Percentiles rank a stretch among this genome's conserved stretches.
Conservation (phyloP, 92 coral and sea anemone genomes). For the Porites lobata region DNA sequence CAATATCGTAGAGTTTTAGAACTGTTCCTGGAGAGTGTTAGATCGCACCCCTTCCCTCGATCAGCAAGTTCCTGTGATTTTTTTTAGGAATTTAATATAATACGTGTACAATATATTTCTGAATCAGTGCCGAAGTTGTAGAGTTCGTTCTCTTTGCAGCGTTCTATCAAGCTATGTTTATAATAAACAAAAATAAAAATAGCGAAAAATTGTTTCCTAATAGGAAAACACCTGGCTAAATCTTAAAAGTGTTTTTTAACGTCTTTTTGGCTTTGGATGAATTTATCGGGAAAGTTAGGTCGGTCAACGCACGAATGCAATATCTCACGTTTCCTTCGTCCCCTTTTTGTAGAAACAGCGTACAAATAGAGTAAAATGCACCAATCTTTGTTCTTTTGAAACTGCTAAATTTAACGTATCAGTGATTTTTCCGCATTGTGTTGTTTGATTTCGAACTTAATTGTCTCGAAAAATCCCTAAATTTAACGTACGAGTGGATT, state of each 20-base stretch:
- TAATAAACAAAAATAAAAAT: conserved; percentile 50
- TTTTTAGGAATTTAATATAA: conserved; percentile 1
- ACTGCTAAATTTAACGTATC: neutral
- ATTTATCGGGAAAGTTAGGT: neutral
- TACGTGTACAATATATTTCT: too few species aligned
- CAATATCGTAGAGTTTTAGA: conserved; percentile 18
- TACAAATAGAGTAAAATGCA: neutral
- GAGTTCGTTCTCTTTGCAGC: conserved; percentile 1
- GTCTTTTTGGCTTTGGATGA: conserved; percentile 22
- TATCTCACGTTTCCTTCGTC: too few species aligned
- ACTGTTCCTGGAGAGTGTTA: conserved; percentile 12
- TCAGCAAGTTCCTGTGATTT: conserved; percentile 9
- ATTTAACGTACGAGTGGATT: conserved; percentile 18
- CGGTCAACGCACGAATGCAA: neutral
- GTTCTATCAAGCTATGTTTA: conserved; percentile 23
- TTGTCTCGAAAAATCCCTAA: conserved; percentile 10
- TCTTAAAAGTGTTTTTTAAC: conserved; percentile 39
- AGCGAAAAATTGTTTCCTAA: conserved; percentile 32
- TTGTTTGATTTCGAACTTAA: neutral
- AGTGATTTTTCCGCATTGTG: neutral
- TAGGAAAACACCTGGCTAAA: conserved; percentile 27
- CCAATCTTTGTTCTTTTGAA: neutral
- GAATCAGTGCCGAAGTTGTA: neutral
- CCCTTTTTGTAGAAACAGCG: neutral
- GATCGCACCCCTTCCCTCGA: neutral